Conservation (phyloP, 2,113 vertebrate genomes). For the Bos javanicus region DNA sequence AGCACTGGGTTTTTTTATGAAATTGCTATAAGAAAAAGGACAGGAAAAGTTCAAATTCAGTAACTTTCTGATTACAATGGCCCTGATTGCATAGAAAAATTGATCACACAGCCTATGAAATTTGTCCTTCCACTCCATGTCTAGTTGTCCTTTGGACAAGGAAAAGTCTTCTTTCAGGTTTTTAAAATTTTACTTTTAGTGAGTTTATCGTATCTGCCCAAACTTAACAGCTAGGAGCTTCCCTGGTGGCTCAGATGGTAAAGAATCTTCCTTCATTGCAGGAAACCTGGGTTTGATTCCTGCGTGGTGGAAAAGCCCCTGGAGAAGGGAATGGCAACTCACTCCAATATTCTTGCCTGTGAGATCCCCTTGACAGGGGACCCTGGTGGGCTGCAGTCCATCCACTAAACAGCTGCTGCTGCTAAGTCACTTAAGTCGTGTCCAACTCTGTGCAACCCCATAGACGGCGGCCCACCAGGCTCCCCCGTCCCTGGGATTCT, state of each 20-base stretch:
- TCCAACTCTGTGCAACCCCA: too few relatives aligned
- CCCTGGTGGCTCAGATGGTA: not conserved
- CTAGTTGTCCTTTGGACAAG: not conserved
- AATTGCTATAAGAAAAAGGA: not conserved
- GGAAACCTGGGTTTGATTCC: not conserved
- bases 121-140: not conserved
- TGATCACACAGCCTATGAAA: not conserved
- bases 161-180: not conserved
- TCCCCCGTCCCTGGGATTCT: too few relatives aligned
- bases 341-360: not conserved
- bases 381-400: not conserved
- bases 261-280: not conserved
- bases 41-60: not conserved
- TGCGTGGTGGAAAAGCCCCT: not conserved
- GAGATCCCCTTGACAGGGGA: not conserved
- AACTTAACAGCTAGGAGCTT: not conserved
- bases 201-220: not conserved
- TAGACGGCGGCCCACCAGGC: too few relatives aligned
- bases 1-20: not conserved
- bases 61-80: not conserved
- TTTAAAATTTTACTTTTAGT: not conserved
- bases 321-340: not conserved
- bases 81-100: not conserved
- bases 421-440: too few relatives aligned
- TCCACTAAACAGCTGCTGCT: too few relatives aligned